These are phyloP conservation scores for Leptestheria dahalacensis DNA, from an alignment of 1,140 invertebrate species.

Conservation along the genomic window DNA sequence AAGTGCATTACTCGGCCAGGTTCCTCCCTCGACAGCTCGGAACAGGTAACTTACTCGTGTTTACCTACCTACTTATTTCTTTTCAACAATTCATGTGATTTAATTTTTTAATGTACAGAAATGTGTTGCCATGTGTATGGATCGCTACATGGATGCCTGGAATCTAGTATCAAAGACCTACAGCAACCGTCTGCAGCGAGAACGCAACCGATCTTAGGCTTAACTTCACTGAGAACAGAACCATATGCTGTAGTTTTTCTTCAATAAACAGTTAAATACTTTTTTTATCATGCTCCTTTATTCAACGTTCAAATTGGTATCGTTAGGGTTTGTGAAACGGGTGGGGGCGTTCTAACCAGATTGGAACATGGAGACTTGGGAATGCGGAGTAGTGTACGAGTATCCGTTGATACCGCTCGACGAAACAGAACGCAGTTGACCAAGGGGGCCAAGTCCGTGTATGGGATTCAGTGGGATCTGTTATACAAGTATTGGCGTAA, in stretches of 20 bases:
- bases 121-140: constrained; percentile 95
- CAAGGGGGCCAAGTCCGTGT: too few species aligned
- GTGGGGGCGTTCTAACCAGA: too few species aligned
- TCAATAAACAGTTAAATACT: too few species aligned
- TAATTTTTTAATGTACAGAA: constrained; percentile 46
- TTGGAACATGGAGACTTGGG: neutral
- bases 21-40: constrained; percentile 70
- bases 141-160: constrained; percentile 91
- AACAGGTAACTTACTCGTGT: constrained; percentile 49
- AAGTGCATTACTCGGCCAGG: constrained; percentile 86
- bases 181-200: constrained; percentile 58
- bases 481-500: too few species aligned
- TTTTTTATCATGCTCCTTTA: too few species aligned
- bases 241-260: neutral
- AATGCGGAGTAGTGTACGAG: neutral
- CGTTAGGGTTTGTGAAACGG: too few species aligned
- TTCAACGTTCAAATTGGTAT: too few species aligned
- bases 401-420: too few species aligned
- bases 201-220: constrained; percentile 25
- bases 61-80: constrained; percentile 9
- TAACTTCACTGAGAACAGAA: neutral
- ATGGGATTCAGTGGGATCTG: too few species aligned
- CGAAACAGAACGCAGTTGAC: too few species aligned
- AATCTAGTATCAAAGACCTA: constrained; percentile 77
- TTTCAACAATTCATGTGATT: constrained; percentile 19